phyloP scores from a whole-genome alignment of 2,888 invertebrate species.

The Drosophila macrospina region DNA sequence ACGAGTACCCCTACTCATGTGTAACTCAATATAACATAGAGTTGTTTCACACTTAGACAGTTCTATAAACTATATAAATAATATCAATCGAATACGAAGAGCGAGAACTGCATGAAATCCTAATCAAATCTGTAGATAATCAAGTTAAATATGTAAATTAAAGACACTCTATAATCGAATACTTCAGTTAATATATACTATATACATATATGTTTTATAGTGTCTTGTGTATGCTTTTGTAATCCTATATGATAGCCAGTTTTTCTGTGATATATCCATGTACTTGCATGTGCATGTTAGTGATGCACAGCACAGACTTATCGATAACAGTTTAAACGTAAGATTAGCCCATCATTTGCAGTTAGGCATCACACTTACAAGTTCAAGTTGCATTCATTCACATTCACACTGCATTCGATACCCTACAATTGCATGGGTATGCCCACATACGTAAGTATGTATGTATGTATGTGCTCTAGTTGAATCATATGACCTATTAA shows the following conservation, averaged over 20 bases:
- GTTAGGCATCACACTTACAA: conserved; percentile 1
- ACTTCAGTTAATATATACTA: conserved; percentile 2
- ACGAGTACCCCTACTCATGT: conserved; percentile 1
- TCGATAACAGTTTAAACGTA: conserved; percentile 17
- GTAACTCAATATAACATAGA: background rate
- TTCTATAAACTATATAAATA: conserved; percentile 5
- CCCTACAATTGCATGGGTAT: conserved; percentile 4
- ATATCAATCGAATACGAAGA: background rate
- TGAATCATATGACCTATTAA: conserved; percentile 15
- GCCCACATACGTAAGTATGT: conserved; percentile 11
- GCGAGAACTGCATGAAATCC: background rate
- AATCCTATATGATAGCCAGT: conserved; percentile 29
- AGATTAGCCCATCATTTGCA: conserved; percentile 15
- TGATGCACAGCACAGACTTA: conserved; percentile 28
- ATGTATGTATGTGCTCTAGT: conserved; percentile 9
- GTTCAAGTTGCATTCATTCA: background rate
- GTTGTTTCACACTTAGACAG: background rate
- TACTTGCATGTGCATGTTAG: conserved; percentile 25
- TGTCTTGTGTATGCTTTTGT: conserved; percentile 17
- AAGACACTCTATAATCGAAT: background rate
- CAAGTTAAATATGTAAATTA: conserved; percentile 18
- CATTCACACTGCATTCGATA: background rate
- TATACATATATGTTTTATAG: conserved; percentile 2
- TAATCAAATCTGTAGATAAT: conserved; percentile 19
- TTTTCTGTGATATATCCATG: conserved; percentile 32